Conservation (phyloP, 2,113 vertebrate species). For the Actenoides lindsayi region DNA sequence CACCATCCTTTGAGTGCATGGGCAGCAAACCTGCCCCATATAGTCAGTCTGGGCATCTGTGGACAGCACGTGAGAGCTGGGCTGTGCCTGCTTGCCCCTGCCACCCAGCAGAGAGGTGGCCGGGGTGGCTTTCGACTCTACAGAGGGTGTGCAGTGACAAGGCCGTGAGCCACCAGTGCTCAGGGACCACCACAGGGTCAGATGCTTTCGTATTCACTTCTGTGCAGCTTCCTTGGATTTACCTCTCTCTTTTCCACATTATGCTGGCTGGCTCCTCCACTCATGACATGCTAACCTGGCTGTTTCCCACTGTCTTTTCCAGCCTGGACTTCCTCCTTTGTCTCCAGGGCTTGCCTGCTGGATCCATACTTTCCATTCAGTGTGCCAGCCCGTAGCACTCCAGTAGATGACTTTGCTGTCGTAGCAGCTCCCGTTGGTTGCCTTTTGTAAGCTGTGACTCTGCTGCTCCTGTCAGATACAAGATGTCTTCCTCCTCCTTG, state of each 20-base stretch:
- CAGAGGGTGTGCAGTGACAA: fast-evolving
- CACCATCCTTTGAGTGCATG: fast-evolving
- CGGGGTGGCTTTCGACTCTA: not conserved
- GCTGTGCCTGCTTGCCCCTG: not conserved
- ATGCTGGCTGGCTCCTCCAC: not conserved
- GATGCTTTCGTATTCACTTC: not conserved
- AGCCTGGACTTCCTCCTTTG: not conserved
- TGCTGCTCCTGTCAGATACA: not conserved
- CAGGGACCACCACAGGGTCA: not conserved
- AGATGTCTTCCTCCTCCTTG: not conserved
- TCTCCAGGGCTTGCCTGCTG: not conserved
- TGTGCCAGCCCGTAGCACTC: not conserved
- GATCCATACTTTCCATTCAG: not conserved
- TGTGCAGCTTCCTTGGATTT: not conserved
- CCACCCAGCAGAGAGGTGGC: not conserved
- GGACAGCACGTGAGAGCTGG: fast-evolving
- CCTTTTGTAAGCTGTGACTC: not conserved
- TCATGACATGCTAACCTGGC: not conserved
- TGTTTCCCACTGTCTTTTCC: not conserved
- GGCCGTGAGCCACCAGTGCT: not conserved
- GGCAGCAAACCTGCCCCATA: not conserved
- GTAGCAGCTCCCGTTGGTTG: not conserved
- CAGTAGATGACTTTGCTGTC: not conserved
- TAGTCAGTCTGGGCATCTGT: not conserved
- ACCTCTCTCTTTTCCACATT: not conserved